A percentile compares a stretch with the other conserved stretches of the same genome.
Conservation (phyloP, 2,113 vertebrate genomes). For the Atlantisia rogersi region DNA sequence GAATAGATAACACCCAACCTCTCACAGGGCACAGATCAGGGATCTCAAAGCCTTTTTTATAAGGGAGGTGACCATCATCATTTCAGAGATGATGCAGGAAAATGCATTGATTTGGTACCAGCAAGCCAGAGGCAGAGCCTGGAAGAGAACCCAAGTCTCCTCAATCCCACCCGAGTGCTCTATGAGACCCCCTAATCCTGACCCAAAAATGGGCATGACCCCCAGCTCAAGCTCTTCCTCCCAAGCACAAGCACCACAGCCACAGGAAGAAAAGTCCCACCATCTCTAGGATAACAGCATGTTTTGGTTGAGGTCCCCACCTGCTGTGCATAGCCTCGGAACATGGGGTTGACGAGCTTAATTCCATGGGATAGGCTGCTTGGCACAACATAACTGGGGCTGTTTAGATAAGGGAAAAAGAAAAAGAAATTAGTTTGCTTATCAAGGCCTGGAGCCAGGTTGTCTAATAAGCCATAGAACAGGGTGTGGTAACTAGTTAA, state of each 20-base stretch:
- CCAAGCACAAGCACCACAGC: not conserved
- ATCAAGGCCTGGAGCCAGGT: not conserved
- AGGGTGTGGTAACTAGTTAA: not conserved
- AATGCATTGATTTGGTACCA: not conserved
- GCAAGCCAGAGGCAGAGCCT: not conserved
- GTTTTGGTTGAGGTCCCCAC: constrained; percentile 68
- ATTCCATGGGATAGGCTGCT: constrained; percentile 96
- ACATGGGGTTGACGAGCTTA: constrained; percentile 98
- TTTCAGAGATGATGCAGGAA: not conserved
- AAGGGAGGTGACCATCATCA: not conserved
- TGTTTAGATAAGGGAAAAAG: constrained; percentile 48
- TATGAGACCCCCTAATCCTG: not conserved
- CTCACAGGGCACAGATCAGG: not conserved
- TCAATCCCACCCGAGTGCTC: not conserved
- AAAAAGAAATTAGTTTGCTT: not conserved
- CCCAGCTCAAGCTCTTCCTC: not conserved
- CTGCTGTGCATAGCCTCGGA: constrained; percentile 98
- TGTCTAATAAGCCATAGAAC: not conserved
- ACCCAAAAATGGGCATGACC: not conserved
- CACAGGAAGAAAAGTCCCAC: not conserved
- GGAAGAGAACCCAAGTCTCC: not conserved
- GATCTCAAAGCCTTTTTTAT: not conserved
- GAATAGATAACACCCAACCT: not conserved
- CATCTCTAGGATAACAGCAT: not conserved
- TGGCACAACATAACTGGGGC: constrained; percentile 95